Base-by-base conservation (phyloP, 2,113 vertebrate species). In the Alectura lathami region DNA sequence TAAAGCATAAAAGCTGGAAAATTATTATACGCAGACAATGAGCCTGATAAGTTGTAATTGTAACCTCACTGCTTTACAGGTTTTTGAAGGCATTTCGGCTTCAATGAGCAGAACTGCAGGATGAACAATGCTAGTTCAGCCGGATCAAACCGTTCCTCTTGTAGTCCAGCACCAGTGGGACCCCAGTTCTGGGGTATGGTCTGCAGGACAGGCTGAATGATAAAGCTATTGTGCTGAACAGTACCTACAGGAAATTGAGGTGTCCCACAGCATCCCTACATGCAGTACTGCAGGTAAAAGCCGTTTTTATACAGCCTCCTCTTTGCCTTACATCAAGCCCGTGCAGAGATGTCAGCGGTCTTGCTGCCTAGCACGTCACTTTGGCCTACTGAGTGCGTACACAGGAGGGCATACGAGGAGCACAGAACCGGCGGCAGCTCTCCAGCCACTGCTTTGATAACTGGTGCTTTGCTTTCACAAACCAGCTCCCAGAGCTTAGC, bases 321-420 rank as follows among this genome's bases (percentile, higher is more conserved):
- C 43, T 54, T 34, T 0, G 5, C 57, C 91, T 23, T 43, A 18
- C 62, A 62, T 54, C 60, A 69, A 24, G 53, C 50, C 54, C 22
- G 14, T 15, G 36, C 72, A 89, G 67, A 42, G 72, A 83, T 9
- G 38, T n/a, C 81, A 80, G 81, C 84, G 12, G 17, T 79, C 91
- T 36, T 40, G 14, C 22, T 45, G 14, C 32, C 30, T 2, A 57
- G 83, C 84, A 15, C 48, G 60, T 30, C 29, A 27, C 86, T 91
- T 79, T 82, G 87, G 88, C 78, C 94, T 95, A 27, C 94, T 96
- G 3, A 57, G 9, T 66, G 84, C 45, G 87, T 93, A 97, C 95
- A 96, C 95, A 97, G 93, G 95, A 96, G 93, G 95, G 95, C 91
- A 95, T 69, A 67, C 95, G 95, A 97, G 93, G 22, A 95, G 93